Conservation (phyloP, 1,140 invertebrate genomes). For the Pectinophora gossypiella region DNA sequence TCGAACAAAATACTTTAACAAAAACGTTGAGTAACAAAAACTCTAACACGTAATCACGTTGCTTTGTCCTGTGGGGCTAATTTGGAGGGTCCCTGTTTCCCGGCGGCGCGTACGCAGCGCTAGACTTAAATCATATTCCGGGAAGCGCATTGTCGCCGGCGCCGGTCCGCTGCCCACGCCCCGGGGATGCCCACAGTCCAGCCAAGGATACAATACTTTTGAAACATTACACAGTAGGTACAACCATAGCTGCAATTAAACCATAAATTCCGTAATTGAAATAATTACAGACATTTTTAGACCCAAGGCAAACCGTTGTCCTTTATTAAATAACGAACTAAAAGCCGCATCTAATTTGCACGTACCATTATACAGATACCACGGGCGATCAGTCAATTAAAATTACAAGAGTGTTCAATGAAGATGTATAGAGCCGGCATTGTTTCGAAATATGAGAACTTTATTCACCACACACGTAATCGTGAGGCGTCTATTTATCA, state of each 20-base stretch:
- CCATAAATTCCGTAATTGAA: slow-evolving; percentile 11
- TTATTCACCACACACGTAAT: slow-evolving; percentile 6
- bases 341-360: slow-evolving; percentile 8
- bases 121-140: slow-evolving; percentile 41
- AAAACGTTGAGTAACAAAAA: background rate
- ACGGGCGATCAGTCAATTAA: slow-evolving; percentile 18
- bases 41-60: background rate
- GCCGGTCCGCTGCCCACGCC: slow-evolving; percentile 16
- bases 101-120: slow-evolving; percentile 16
- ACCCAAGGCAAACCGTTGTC: slow-evolving; percentile 27
- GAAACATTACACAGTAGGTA: too few species aligned
- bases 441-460: slow-evolving; percentile 9
- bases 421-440: slow-evolving; percentile 3
- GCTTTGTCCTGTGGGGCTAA: slow-evolving; percentile 12
- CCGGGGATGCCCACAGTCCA: slow-evolving; percentile 9
- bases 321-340: slow-evolving; percentile 14
- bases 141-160: slow-evolving; percentile 34
- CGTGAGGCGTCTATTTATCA: slow-evolving; percentile 12
- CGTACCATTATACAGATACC: too few species aligned
- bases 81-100: slow-evolving; percentile 16
- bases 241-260: background rate
- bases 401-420: slow-evolving; percentile 14
- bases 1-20: background rate
- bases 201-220: background rate
- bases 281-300: slow-evolving; percentile 20